These are phyloP conservation scores for Myiopsitta monachus DNA, from an alignment of 2,113 vertebrate genomes.

Conservation along the genomic window DNA sequence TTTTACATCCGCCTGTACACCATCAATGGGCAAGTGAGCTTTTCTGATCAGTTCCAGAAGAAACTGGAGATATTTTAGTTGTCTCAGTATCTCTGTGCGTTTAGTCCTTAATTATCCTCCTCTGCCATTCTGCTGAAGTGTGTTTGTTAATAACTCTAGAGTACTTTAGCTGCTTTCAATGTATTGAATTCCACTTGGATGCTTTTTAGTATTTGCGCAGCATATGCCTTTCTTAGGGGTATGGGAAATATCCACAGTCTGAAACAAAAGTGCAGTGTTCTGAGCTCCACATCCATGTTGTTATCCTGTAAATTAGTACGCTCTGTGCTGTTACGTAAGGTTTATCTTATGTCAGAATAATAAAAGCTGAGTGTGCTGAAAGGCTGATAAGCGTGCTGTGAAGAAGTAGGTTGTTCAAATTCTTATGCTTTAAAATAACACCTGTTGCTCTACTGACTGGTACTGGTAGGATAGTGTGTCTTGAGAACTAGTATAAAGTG, in stretches of 20 bases:
- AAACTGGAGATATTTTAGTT: not conserved
- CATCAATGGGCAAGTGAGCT: not conserved
- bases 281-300: not conserved
- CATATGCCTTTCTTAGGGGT: slow-evolving; percentile 7
- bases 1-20: not conserved
- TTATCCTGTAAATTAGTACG: not conserved
- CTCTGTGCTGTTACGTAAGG: slow-evolving; percentile 10
- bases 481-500: not conserved
- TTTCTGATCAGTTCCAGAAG: not conserved
- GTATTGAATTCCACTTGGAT: slow-evolving; percentile 42
- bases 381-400: slow-evolving; percentile 49
- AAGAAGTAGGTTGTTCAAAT: not conserved
- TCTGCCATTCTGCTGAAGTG: not conserved
- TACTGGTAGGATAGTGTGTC: not conserved
- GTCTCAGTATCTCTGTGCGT: not conserved
- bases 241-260: slow-evolving; percentile 32
- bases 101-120: slow-evolving; percentile 28
- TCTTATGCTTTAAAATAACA: slow-evolving; percentile 27
- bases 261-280: slow-evolving; percentile 30
- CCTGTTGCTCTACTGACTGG: not conserved
- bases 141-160: not conserved
- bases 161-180: slow-evolving; percentile 35
- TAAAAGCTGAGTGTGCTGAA: slow-evolving; percentile 23
- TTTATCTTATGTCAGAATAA: slow-evolving; percentile 32
- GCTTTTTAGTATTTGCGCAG: not conserved